phyloP scores from a whole-genome alignment of 2,888 invertebrate species.

The Ophion ventricosus region DNA sequence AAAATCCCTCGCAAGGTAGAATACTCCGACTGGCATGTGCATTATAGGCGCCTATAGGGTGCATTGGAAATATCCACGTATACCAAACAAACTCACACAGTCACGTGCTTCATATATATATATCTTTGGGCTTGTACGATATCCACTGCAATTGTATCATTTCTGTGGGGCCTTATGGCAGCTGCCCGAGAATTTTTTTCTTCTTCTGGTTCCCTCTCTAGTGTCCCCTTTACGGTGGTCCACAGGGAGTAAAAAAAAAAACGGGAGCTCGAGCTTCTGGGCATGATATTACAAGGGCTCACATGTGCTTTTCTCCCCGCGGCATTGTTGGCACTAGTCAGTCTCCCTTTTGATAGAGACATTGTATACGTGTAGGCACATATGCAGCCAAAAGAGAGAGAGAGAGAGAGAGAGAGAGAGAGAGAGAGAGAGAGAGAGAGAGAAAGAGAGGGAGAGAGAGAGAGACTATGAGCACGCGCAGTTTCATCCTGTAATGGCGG shows the following conservation, averaged over 20 bases:
- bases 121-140: constrained; percentile 56
- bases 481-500: constrained; percentile 68
- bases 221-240: constrained; percentile 63
- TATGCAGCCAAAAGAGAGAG: background rate
- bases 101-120: constrained; percentile 2
- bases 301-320: constrained; percentile 68
- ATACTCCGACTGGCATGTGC: constrained; percentile 23
- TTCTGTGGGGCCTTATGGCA: constrained; percentile 73
- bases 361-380: constrained; percentile 29
- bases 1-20: constrained; percentile 30
- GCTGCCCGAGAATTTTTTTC: constrained; percentile 74
- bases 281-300: constrained; percentile 80
- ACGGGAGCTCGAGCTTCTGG: constrained; percentile 67
- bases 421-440: constrained; percentile 11
- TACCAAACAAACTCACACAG: background rate
- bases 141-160: constrained; percentile 78
- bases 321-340: constrained; percentile 75
- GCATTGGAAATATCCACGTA: constrained; percentile 14
- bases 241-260: constrained; percentile 50
- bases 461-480: constrained; percentile 67
- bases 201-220: constrained; percentile 42
- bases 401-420: background rate
- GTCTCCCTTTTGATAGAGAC: constrained; percentile 78
- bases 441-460: constrained; percentile 13
- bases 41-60: constrained; percentile 28